Percentiles rank a stretch among this genome's conserved stretches.
Evolutionary conservation across 2,797 vertebrate species (phyloP).

Genomic region (Etheostoma perlongum): DNA sequence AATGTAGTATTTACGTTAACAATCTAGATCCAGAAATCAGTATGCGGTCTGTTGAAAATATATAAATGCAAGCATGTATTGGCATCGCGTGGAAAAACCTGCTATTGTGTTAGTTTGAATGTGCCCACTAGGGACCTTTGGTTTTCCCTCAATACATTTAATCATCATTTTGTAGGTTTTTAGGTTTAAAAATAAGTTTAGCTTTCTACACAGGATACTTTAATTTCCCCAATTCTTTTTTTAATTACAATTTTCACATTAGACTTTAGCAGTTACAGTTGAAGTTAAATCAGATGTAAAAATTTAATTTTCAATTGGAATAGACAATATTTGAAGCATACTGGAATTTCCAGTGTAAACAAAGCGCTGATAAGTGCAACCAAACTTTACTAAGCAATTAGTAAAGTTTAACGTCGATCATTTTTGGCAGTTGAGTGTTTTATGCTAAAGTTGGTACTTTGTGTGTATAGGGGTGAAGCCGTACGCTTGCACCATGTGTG

Average conservation of each 20-base stretch:
- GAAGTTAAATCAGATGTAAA: constrained; percentile 18
- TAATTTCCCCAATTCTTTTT: constrained; percentile 12
- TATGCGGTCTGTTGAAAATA: constrained; percentile 31
- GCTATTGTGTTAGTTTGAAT: constrained; percentile 29
- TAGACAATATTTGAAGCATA: constrained; percentile 39
- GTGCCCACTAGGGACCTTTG: constrained; percentile 23
- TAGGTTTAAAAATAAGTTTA: constrained; percentile 31
- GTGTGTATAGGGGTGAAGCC: constrained; percentile 86
- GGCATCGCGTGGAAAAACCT: constrained; percentile 40
- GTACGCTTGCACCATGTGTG: constrained; percentile 88
- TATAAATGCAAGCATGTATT: constrained; percentile 35
- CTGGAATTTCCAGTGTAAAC: constrained; percentile 63
- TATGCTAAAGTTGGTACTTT: constrained; percentile 85
- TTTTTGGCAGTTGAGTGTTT: constrained; percentile 85
- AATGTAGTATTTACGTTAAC: constrained; percentile 21
- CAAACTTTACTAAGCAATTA: constrained; percentile 83
- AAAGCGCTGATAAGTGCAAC: constrained; percentile 76
- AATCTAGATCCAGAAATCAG: constrained; percentile 40
- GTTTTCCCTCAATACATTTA: constrained; percentile 33
- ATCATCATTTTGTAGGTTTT: constrained; percentile 14
- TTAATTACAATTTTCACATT: constrained; percentile 35
- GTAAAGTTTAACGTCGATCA: constrained; percentile 81
- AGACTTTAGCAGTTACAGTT: constrained; percentile 16
- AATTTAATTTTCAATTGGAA: constrained; percentile 64
- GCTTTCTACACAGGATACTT: constrained; percentile 29